phyloP scores from a whole-genome alignment of 2,888 invertebrate genomes.

The Sinelater perroti region DNA sequence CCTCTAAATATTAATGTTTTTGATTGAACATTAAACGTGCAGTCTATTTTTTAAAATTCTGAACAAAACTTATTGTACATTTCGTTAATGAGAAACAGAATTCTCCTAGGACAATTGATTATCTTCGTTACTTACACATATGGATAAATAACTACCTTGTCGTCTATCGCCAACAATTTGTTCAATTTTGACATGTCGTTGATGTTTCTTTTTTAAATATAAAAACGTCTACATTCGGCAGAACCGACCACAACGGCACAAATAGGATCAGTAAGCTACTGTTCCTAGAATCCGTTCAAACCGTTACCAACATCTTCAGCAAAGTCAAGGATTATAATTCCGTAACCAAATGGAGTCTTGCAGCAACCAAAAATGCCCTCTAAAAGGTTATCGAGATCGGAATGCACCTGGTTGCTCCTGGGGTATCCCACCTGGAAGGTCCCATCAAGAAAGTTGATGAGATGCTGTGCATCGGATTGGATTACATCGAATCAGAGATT shows the following conservation, averaged over 20 bases:
- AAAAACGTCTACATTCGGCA: slow-evolving; percentile 39
- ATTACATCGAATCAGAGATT: slow-evolving; percentile 65
- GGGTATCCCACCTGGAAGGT: slow-evolving; percentile 64
- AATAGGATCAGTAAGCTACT: slow-evolving; percentile 67
- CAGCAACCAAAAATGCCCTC: slow-evolving; percentile 65
- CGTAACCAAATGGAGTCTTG: slow-evolving; percentile 65
- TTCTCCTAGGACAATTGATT: no score
- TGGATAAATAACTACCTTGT: no score
- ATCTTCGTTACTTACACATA: no score
- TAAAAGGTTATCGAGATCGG: slow-evolving; percentile 64
- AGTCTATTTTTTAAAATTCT: no score
- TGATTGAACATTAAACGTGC: no score
- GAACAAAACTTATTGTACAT: no score
- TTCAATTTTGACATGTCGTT: slow-evolving; percentile 24
- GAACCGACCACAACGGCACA: slow-evolving; percentile 24
- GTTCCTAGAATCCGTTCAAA: slow-evolving; percentile 66
- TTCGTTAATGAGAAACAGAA: no score
- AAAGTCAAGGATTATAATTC: slow-evolving; percentile 67
- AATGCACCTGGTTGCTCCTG: slow-evolving; percentile 62
- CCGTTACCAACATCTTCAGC: slow-evolving; percentile 66
- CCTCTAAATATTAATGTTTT: no score
- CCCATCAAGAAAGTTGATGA: slow-evolving; percentile 66
- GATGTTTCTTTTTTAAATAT: slow-evolving; percentile 9
- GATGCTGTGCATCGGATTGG: slow-evolving; percentile 65
- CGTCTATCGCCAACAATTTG: not conserved